Base-by-base conservation (phyloP, 2,113 vertebrate species). In the Pseudopodoces humilis region DNA sequence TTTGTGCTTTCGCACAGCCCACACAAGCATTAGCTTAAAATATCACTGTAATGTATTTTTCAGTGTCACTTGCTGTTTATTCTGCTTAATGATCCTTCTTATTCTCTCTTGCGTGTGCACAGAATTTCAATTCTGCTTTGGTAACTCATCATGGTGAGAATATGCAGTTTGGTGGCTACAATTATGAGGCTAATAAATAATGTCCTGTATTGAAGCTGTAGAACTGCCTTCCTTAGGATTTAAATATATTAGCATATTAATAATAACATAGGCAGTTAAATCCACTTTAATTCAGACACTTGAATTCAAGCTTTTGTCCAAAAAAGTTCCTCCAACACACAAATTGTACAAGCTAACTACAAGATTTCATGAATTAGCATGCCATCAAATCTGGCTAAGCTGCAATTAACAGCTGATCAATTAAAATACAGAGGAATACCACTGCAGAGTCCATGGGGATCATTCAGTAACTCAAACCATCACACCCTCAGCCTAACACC, bases 21-120 rank as follows among this genome's bases (percentile, higher is more conserved):
- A 92, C 91, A 53, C 85, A 91, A 70, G 63, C 83, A 96, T 86
- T 86, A 93, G 72, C 95, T 92, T 96, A 94, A 96, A 97, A 94
- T 95, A 95, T 46, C 94, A 68, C 86, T 55, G 49, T 60, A 92
- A 86, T 80, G 83, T 81, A 71, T 93, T 96, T 96, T 91, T 93
- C 83, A 90, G 63, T 92, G 90, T 91, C 96, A 58, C 65, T 92
- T 58, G 79, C 75, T 93, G 67, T 90, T 94, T 96, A 89, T 94
- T 90, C 90, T 87, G 64, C 79, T 72, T 86, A 94, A 94, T 80
- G 80, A 94, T 87, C 69, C 77, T 92, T 72, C 86, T 84, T 17
- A 46, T 31, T 41, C 60, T 55, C n/a, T 76, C 9, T 33, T 11
- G 10, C 13, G 31, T 37, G 23, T 68, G 67, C 56, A 35, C 41